Conservation (phyloP, 2,113 vertebrate genomes). For the Ictidomys tridecemlineatus region DNA sequence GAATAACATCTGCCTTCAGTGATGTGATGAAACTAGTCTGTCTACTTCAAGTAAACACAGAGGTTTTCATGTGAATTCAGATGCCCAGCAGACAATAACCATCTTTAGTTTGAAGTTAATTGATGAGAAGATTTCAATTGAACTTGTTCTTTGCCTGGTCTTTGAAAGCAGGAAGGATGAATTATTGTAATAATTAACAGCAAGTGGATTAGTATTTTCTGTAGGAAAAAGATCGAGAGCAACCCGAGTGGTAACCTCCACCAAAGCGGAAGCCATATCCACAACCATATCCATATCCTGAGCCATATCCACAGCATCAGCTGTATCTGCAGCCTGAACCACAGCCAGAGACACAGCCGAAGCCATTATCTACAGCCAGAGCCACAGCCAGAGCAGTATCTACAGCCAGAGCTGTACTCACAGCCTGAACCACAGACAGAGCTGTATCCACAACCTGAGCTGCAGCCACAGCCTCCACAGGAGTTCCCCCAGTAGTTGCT, state of each 20-base stretch:
- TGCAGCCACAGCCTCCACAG: background rate
- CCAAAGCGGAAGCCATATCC: background rate
- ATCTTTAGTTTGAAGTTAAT: background rate
- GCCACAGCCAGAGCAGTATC: background rate
- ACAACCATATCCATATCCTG: background rate
- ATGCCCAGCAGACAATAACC: background rate
- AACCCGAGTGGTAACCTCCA: background rate
- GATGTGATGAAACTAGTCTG: background rate
- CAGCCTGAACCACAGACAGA: background rate
- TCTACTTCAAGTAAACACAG: background rate
- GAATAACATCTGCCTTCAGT: background rate
- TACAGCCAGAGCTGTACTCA: background rate
- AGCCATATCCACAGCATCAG: background rate
- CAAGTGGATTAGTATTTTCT: background rate
- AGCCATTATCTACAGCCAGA: background rate
- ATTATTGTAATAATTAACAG: background rate
- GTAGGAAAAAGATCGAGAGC: background rate
- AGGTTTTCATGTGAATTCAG: background rate
- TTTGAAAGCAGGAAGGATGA: background rate
- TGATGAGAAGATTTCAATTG: background rate
- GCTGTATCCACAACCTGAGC: background rate
- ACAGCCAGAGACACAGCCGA: background rate
- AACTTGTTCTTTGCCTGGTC: background rate
- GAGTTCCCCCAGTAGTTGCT: background rate
- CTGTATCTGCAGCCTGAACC: background rate